Conservation (phyloP, 2,797 vertebrate species). For the Brotula barbata region DNA sequence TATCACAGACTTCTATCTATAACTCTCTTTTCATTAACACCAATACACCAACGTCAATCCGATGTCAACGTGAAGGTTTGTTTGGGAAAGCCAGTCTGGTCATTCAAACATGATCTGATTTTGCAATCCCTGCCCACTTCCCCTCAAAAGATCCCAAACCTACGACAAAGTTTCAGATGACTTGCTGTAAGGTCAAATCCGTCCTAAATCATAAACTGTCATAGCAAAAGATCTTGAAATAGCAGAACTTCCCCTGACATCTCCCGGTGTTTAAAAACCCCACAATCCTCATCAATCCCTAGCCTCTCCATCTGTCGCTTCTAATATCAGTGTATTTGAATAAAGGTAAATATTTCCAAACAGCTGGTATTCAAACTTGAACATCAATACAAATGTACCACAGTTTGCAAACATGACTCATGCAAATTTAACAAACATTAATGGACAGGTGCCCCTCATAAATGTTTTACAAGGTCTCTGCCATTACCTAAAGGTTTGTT, state of each 20-base stretch:
- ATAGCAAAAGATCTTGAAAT: constrained; percentile 21
- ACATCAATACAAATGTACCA: too few relatives aligned
- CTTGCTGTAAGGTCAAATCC: neutral
- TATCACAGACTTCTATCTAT: neutral
- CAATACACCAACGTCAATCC: neutral
- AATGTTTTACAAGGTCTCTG: neutral
- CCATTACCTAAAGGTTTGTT: neutral
- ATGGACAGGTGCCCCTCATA: neutral
- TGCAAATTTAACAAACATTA: neutral
- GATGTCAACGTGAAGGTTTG: neutral
- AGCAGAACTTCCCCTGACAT: constrained; percentile 8
- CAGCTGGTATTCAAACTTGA: too few relatives aligned
- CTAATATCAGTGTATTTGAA: constrained; percentile 2
- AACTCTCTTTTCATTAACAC: neutral
- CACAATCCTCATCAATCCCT: neutral
- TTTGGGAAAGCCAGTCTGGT: neutral
- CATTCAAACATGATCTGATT: neutral
- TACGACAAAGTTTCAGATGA: constrained; percentile 9
- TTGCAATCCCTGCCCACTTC: too few relatives aligned
- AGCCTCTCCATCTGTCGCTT: neutral
- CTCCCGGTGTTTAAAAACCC: constrained; percentile 8
- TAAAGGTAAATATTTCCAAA: neutral
- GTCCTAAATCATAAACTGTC: constrained; percentile 9
- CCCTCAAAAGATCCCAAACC: too few relatives aligned
- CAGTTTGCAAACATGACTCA: neutral